Evolutionary conservation across 2,113 vertebrate species (phyloP), one percentile per base, ranked within the genome.

Genomic region (Rafetus swinhoei): DNA sequence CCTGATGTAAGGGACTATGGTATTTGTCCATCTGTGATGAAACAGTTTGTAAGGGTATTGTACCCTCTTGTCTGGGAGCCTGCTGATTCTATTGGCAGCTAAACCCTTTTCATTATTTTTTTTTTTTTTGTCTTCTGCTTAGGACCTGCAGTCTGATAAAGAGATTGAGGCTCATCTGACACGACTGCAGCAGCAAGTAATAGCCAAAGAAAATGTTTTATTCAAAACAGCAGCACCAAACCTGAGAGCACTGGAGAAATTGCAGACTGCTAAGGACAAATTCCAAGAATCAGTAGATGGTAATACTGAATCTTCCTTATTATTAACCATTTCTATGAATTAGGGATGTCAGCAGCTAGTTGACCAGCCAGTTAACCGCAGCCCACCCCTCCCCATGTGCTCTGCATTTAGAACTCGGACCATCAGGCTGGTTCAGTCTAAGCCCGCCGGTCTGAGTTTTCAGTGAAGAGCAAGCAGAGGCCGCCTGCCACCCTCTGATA

Each of bases 211-310:
- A 86, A 96, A 5, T 1, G 39, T 93, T 77, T 96, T 99, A 56
- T 90, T 98, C 93, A 98, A 92, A 92, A 99, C 98, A 25, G 89
- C 98, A 22, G 97, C 98, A 55, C 99, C 99, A 4, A 99, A 99
- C 94, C 95, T 99, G 27, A 98, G 98, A 87, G 99, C 99, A 77
- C 29, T 97, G 80, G 98, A 99, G 95, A 99, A 98, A 93, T 97
- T 99, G 45, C 98, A 96, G 87, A 94, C 97, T 8, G 96, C 98
- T 93, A 98, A 97, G 32, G 98, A 97, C 95, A 99, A 98, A 93
- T 98, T 99, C 60, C 98, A 98, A 50, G 98, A 97, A 82, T 98
- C 99, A 1, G n/a, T 87, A 6, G 97, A 99, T 0, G 99, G 99
- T 99, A 98, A 97, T n/a, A 9, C 5, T 18, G 54, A 55, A 21